Evolutionary conservation across 2,888 invertebrate genomes (phyloP).

Genomic region (Brassicogethes aeneus): DNA sequence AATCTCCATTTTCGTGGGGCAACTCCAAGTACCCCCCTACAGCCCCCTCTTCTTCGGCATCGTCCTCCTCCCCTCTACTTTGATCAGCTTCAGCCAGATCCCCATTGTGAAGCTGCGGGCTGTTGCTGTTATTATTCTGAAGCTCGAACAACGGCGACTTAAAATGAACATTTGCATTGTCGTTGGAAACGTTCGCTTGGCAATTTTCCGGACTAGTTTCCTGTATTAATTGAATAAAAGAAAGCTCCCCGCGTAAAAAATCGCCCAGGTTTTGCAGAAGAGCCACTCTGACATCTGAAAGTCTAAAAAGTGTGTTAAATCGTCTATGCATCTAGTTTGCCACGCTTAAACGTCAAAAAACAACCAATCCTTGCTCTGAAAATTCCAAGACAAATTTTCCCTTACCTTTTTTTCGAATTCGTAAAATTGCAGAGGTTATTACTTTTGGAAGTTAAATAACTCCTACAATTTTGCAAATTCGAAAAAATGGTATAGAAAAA

Average conservation of each 20-base stretch:
- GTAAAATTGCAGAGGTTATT: too few relatives aligned
- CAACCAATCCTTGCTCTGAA: too few relatives aligned
- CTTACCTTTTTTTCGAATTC: too few relatives aligned
- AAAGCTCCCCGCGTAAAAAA: slow-evolving; percentile 31
- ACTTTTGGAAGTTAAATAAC: too few relatives aligned
- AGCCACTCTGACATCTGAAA: slow-evolving; percentile 29
- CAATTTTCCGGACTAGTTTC: slow-evolving; percentile 28
- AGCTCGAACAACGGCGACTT: slow-evolving; percentile 10
- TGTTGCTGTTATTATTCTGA: slow-evolving; percentile 5
- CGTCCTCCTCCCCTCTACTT: slow-evolving; percentile 43
- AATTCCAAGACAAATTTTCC: too few relatives aligned
- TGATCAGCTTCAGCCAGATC: slow-evolving; percentile 78
- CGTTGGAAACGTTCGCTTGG: slow-evolving; percentile 10
- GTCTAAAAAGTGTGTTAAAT: slow-evolving; percentile 25
- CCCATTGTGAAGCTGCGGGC: slow-evolving; percentile 47
- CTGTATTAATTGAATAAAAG: slow-evolving; percentile 33
- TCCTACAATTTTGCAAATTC: too few relatives aligned
- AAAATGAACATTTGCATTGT: slow-evolving; percentile 7
- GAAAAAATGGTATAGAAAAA: too few relatives aligned
- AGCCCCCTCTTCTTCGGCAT: slow-evolving; percentile 33
- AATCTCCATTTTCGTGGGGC: slow-evolving; percentile 7
- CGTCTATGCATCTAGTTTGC: too few relatives aligned
- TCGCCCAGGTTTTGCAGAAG: slow-evolving; percentile 32
- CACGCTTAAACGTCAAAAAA: too few relatives aligned
- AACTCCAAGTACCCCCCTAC: slow-evolving; percentile 34